Evolutionary conservation across 2,888 invertebrate species (phyloP), one percentile per base, ranked within the genome.

Genomic region (Thymelicus sylvestris): DNA sequence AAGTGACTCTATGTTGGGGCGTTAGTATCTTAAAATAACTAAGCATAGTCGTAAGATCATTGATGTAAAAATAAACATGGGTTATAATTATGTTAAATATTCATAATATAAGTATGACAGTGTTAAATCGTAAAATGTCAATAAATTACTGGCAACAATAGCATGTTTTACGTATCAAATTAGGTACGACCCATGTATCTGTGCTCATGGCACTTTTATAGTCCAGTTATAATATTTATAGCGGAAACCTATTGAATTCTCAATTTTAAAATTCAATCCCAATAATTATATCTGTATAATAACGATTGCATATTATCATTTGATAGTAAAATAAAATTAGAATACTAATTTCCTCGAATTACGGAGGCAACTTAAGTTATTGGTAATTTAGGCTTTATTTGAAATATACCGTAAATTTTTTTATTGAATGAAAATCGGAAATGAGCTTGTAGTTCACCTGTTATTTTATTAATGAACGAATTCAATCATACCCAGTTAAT

Each of bases 111-210:
- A 19, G 52, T 61, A 38, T 7, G 41, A 55, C 31, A 44, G 39
- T 62, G 19, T 19, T 19, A 19, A 19, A 19, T 19, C 24, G 55
- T 55, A 62, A 62, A 31, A 31, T 63, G 38, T 55, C 13, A 57
- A 55, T 68, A 63, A 68, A 55, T 68, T 47, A 57, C n/a, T 63
- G 47, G 4, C 44, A 68, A 68, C 68, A 68, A 68, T 41, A 61
- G 67, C 38, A 7, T 39, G 39, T 59, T 38, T 59, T 39, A 10
- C 55, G 19, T 55, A 24, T 55, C 24, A 55, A 24, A 55, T 55
- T 55, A 55, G 24, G 55, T 24, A 55, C 24, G 55, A 24, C 24
- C 24, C 55, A 55, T 55, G 41, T 59, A 39, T 55, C 13, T 60
- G 19, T 7, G n/a, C 41, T 61, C 24, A 10, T 67, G 24, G 48